Evolutionary conservation across 2,797 vertebrate genomes (phyloP), one percentile per base, ranked within the genome.

Genomic region (Taeniopygia guttata): DNA sequence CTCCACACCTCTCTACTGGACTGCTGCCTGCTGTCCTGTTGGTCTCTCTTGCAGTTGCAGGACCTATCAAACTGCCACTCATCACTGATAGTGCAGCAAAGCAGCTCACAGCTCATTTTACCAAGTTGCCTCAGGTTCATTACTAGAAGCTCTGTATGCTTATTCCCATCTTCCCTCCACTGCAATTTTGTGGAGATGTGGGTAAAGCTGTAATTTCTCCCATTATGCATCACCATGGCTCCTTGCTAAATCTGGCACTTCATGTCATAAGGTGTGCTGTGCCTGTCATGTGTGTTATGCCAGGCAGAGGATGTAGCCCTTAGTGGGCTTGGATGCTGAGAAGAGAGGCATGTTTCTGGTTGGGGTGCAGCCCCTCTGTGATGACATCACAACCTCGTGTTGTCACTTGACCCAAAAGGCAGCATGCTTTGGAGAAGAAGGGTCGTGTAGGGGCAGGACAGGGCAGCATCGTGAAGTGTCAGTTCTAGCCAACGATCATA

Each of bases 171-270:
- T 43, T 54, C 38, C 19, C 9, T 66, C 21, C 21, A 7, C 23
- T 51, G 23, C 26, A 59, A 22, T 60, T 75, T 55, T 79, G 25
- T 48, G 51, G 30, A 67, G 30, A 29, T 77, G 8, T 40, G n/a
- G 21, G n/a, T 77, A 54, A 54, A 87, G 11, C 27, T 59, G 23
- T 68, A 19, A 45, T 74, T 69, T 80, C 36, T 80, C 43, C 16
- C 1, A 0, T 34, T 66, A 4, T 14, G 9, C 27, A 38, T 49
- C 67, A 43, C 19, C 26, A 5, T 1, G 3, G 15, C 34, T 74
- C 17, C 45, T 70, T 48, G 80, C 17, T 26, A 32, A 11, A 34
- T 74, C 22, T 12, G 12, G 12, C n/a, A 45, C 22, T 73, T 85
- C 10, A 38, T 51, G 40, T 40, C 13, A 40, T 40, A 40, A 15